These are phyloP conservation scores for Colinus virginianus DNA, from an alignment of 2,113 vertebrate species.

Conservation along the genomic window DNA sequence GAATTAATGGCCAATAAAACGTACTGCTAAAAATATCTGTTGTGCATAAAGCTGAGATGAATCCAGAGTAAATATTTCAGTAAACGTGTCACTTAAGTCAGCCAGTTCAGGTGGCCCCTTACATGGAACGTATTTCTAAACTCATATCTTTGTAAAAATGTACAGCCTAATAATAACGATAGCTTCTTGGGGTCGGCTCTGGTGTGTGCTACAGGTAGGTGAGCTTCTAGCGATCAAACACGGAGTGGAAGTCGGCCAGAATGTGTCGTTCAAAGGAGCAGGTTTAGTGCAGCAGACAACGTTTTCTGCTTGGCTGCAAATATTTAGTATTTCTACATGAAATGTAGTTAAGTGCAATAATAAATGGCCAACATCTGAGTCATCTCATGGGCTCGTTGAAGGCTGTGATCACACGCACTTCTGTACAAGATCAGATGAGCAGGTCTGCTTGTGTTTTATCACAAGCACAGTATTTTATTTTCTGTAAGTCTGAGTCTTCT, in stretches of 20 bases:
- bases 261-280: not conserved
- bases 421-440: not conserved
- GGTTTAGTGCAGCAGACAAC: not conserved
- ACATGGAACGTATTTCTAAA: not conserved
- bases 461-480: not conserved
- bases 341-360: not conserved
- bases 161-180: not conserved
- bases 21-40: not conserved
- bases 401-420: not conserved
- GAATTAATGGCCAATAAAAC: not conserved
- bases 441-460: not conserved
- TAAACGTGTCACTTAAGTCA: not conserved
- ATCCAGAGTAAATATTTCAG: not conserved
- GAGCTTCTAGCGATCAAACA: not conserved
- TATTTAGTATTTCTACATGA: not conserved
- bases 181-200: not conserved
- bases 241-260: accelerated
- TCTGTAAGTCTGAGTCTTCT: not conserved
- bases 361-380: not conserved
- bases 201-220: not conserved
- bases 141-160: not conserved
- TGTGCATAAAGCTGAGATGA: not conserved
- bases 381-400: not conserved
- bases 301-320: not conserved
- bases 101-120: too few species aligned